Conservation (phyloP, 2,797 vertebrate genomes). For the Microhierax caerulescens region DNA sequence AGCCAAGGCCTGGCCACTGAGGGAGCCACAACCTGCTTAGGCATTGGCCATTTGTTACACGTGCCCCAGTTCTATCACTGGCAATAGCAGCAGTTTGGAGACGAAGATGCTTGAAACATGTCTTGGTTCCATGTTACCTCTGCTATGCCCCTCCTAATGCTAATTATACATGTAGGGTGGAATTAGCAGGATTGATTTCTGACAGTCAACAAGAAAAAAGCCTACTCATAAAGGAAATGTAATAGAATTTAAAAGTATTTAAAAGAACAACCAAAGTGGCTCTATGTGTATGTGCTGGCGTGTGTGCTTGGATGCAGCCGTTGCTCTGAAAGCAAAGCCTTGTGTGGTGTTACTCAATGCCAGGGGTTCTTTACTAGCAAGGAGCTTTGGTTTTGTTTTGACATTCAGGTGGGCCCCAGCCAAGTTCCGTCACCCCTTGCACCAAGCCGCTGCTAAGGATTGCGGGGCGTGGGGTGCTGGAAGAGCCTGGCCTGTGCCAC, state of each 20-base stretch:
- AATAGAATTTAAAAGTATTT: background rate
- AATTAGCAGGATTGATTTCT: background rate
- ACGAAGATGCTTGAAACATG: background rate
- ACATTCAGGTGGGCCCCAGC: background rate
- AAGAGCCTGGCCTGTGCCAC: background rate
- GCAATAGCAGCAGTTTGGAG: background rate
- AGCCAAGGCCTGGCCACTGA: background rate
- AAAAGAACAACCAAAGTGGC: background rate
- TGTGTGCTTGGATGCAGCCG: fast-evolving
- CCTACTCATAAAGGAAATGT: background rate
- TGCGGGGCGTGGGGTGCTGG: background rate
- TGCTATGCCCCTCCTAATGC: background rate
- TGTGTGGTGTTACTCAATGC: fast-evolving
- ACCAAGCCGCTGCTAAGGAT: background rate
- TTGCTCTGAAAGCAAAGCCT: background rate
- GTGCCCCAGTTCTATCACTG: background rate
- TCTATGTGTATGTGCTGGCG: background rate
- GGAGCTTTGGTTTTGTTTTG: background rate
- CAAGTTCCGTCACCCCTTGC: background rate
- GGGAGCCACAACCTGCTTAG: background rate
- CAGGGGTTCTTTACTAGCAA: background rate
- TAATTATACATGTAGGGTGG: background rate
- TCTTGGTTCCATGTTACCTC: background rate
- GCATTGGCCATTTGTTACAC: background rate
- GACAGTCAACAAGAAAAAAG: background rate